Base-by-base conservation (phyloP, 2,888 invertebrate genomes). In the Tanytarsus gracilentus region DNA sequence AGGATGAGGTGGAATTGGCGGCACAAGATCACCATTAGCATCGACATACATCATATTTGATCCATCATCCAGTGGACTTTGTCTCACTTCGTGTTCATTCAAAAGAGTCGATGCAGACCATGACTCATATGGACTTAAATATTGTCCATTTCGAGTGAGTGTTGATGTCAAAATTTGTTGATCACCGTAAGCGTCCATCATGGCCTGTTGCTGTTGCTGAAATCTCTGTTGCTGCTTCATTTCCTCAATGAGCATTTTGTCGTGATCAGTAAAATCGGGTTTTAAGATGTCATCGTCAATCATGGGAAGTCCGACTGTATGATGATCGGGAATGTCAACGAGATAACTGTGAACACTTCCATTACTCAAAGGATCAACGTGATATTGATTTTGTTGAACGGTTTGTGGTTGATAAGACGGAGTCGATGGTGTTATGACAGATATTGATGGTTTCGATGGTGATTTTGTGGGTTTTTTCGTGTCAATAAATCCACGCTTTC, bases 81-180 rank as follows among this genome's bases (percentile, higher is more conserved):
- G 76, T 23, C 79, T 69, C 5, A 25, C 16, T 66, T 81, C 80
- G 65, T 80, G 80, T 65, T 79, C 79, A 64, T 78, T 77, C 1
- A 81, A 68, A 9, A 81, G 69, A 65, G 81, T 80, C 3, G 79
- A 78, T 2, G 81, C 80, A 25, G 78, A 78, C 80, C 81, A 81
- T 1, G 78, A 78, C 65, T 79, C 79, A 66, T 75, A 79, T 0
- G 79, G 79, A 64, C 76, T 78, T 29, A 79, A 67, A 7, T 72
- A 71, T 63, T 76, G 69, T 1, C 73, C 75, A 39, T 70, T 71
- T 30, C 76, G 65, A 33, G 72, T 73, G 11, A 76, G 67, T 1
- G 72, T 74, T 53, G 64, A 58, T 61, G 73, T 71, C 60, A 73
- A 9, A 8, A 44, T 44, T 21, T 40, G 60, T 40, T 39, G 30